Evolutionary conservation across 1,140 invertebrate species (phyloP).

Genomic region (Drosophila prosaltans): DNA sequence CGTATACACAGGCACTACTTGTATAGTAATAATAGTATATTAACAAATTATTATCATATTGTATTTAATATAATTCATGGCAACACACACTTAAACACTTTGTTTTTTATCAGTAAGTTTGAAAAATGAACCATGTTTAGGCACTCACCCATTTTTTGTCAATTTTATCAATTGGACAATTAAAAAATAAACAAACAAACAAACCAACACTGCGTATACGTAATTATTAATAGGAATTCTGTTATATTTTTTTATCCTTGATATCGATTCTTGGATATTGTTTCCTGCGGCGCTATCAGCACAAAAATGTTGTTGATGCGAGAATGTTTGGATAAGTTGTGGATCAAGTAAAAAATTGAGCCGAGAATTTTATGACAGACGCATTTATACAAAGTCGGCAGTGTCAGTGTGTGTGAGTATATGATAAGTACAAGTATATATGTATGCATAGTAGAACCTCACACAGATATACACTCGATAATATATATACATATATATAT

Average conservation of each 20-base stretch:
- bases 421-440: slow-evolving; percentile 40
- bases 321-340: slow-evolving; percentile 54
- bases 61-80: slow-evolving; percentile 50
- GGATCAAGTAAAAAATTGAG: slow-evolving; percentile 47
- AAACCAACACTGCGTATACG: slow-evolving; percentile 2
- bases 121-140: slow-evolving; percentile 22
- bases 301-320: slow-evolving; percentile 46
- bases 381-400: slow-evolving; percentile 46
- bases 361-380: slow-evolving; percentile 61
- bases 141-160: slow-evolving; percentile 68
- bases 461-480: slow-evolving; percentile 5
- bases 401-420: slow-evolving; percentile 43
- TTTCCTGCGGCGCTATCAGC: slow-evolving; percentile 32
- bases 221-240: not conserved
- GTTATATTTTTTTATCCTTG: not conserved
- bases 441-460: slow-evolving; percentile 12
- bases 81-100: slow-evolving; percentile 26
- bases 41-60: slow-evolving; percentile 33
- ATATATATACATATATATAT: too few species aligned
- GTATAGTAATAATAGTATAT: slow-evolving; percentile 2
- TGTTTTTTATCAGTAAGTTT: slow-evolving; percentile 24
- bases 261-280: slow-evolving; percentile 6
- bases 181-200: slow-evolving; percentile 14
- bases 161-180: slow-evolving; percentile 50
- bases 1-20: not conserved